Conservation (phyloP, 2,888 invertebrate species). For the Drosophila tanythrix region DNA sequence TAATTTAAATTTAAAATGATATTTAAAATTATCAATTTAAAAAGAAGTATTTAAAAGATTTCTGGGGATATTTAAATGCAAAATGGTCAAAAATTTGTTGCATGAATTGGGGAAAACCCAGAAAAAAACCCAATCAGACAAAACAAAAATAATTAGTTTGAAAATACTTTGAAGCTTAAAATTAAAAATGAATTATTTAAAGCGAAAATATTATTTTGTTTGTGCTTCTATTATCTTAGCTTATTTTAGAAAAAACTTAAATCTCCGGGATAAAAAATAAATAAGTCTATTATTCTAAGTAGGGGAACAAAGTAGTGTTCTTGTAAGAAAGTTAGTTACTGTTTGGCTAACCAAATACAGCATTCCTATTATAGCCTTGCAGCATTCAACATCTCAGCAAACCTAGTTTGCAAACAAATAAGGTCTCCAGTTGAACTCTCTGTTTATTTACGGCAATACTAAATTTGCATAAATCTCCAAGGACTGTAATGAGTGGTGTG, state of each 20-base stretch:
- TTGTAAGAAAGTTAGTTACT: neutral
- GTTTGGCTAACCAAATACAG: neutral
- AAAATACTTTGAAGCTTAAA: too few species aligned
- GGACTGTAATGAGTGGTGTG: conserved; percentile 27
- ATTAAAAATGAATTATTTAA: neutral
- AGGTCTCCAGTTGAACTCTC: neutral
- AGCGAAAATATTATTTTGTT: neutral
- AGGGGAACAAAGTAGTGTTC: neutral
- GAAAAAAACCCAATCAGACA: too few species aligned
- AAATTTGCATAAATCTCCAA: conserved; percentile 44
- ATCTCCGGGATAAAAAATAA: neutral
- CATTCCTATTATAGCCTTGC: neutral
- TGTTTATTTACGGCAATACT: conserved; percentile 19
- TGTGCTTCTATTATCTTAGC: neutral
- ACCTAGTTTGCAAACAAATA: neutral
- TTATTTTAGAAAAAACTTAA: too few species aligned
- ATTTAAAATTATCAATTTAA: too few species aligned
- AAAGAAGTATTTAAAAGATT: too few species aligned
- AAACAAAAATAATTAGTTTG: too few species aligned
- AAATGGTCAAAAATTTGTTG: too few species aligned
- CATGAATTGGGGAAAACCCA: too few species aligned
- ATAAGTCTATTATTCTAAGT: neutral
- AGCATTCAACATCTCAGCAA: neutral
- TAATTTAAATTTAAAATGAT: too few species aligned
- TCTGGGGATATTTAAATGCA: too few species aligned